Percentiles rank a stretch among this genome's conserved stretches.
These are phyloP conservation scores for Pocillopora verrucosa DNA, from an alignment of 64 coral and sea anemone species.

Conservation along the genomic window DNA sequence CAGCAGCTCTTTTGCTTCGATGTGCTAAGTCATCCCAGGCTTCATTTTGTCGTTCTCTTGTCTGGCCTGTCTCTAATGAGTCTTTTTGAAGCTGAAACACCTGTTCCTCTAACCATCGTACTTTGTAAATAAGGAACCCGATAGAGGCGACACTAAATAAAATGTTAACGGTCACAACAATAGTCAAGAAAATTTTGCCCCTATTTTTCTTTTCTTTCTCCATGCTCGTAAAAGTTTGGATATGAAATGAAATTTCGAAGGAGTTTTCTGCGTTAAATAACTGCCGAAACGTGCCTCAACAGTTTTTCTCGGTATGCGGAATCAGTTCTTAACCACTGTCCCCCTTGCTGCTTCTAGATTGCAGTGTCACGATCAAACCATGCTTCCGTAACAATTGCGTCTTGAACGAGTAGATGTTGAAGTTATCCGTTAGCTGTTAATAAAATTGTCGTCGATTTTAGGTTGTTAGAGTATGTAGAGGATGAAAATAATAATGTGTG, in stretches of 20 bases:
- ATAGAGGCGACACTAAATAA: neutral
- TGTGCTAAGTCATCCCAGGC: neutral
- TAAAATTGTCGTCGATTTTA: too few relatives aligned
- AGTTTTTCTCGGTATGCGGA: too few relatives aligned
- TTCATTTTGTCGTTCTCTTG: neutral
- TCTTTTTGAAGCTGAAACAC: constrained; percentile 2
- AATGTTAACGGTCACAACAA: constrained; percentile 38
- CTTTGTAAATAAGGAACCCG: constrained; percentile 38
- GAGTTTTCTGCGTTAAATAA: neutral
- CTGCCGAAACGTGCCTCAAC: too few relatives aligned
- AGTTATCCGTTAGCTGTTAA: too few relatives aligned
- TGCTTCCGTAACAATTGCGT: too few relatives aligned
- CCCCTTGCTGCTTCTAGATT: too few relatives aligned
- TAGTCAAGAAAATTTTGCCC: neutral
- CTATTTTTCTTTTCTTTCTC: constrained; percentile 9
- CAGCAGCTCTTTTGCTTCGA: neutral
- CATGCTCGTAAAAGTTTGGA: neutral
- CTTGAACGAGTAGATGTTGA: too few relatives aligned
- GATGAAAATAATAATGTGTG: too few relatives aligned
- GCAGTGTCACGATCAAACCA: too few relatives aligned
- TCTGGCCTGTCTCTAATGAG: neutral
- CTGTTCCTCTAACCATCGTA: constrained; percentile 4
- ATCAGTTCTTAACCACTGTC: too few relatives aligned
- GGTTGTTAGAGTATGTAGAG: too few relatives aligned
- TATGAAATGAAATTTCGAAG: neutral